Base-by-base conservation (phyloP, 2,797 vertebrate species). In the Notamacropus eugenii region DNA sequence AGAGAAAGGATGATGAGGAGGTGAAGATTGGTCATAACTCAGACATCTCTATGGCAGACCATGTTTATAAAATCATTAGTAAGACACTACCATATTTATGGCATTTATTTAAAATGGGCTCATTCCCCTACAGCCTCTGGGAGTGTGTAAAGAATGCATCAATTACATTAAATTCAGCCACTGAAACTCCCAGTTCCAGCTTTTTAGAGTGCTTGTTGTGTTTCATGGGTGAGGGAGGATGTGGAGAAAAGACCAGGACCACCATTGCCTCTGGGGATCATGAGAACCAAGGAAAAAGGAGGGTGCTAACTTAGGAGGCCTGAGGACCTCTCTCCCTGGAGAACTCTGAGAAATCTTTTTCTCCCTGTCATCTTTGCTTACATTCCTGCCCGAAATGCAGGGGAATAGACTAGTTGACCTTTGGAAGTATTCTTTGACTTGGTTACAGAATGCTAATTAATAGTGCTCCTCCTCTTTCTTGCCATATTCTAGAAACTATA, bases 51-150 rank as follows among this genome's bases (percentile, higher is more conserved):
- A 96, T 52, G 55, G 28, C 52, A 0, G 19, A 92, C 56, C 46
- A 3, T 58, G 74, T 94, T 95, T 87, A 52, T 50, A 94, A 90
- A 92, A 93, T 91, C 95, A 91, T 94, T 95, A 92, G 95, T 93
- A 93, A 62, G 55, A 95, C 96, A 97, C 92, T 94, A 96, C 93
- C 94, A 94, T 96, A 54, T 94, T 97, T 96, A 97, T 93, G 97
- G 95, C 93, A 93, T 96, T 97, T 95, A 94, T 91, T 97, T 74
- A 91, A 94, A 92, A 74, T 58, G 96, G 97, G 91, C 95, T 50
- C 1, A 0, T 52, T 82, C 82, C 96, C 94, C 95, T 3, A 14
- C 6, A 67, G 57, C 74, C 96, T 92, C 8, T 92, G 92, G 96
- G 96, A 93, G 95, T 34, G 90, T 95, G 91, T 93, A 50, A 94